Evolutionary conservation across 2,113 vertebrate species (phyloP).

Genomic region (Channa maculata): DNA sequence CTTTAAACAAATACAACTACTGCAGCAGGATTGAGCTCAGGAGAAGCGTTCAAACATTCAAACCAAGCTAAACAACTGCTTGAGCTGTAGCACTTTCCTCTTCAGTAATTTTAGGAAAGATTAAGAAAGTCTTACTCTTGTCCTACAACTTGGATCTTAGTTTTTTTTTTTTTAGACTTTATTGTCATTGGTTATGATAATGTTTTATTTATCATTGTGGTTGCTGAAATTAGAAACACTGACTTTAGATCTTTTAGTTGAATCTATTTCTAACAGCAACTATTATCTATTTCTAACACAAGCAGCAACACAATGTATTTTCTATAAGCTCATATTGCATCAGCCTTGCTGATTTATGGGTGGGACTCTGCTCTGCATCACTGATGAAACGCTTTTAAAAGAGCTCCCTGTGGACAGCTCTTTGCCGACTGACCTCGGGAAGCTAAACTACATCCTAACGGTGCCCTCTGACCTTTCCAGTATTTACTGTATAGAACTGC

Average conservation of each 20-base stretch:
- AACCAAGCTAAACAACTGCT: no score
- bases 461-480: conserved; percentile 39
- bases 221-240: no score
- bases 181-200: not conserved
- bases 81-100: not conserved
- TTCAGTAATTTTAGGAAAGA: not conserved
- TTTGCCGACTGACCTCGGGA: not conserved
- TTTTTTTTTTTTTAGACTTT: not conserved
- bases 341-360: no score
- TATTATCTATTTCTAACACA: no score
- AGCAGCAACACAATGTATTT: no score
- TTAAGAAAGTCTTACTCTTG: not conserved
- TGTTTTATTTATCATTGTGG: not conserved
- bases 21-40: no score
- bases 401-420: not conserved
- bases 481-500: conserved; percentile 33
- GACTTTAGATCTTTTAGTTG: no score
- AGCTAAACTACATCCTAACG: not conserved
- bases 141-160: not conserved
- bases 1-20: no score
- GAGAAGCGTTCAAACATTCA: no score
- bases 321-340: no score
- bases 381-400: not conserved
- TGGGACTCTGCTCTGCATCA: not conserved
- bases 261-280: no score